These are phyloP conservation scores for Drosophila ogumai DNA, from an alignment of 1,140 invertebrate species.

Conservation along the genomic window DNA sequence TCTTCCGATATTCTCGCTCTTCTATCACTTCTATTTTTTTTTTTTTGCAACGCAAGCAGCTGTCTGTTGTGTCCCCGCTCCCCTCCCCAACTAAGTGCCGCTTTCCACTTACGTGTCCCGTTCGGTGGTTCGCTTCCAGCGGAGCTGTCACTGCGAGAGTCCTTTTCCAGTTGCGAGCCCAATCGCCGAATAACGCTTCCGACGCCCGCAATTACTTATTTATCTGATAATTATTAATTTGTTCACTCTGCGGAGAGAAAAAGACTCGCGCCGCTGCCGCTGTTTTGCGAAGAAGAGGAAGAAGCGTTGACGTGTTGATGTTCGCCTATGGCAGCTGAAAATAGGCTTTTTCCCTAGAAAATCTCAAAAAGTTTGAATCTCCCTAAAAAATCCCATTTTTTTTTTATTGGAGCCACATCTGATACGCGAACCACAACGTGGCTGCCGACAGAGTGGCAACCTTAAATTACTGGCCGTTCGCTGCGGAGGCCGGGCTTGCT, in stretches of 20 bases:
- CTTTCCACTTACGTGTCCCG: slow-evolving; percentile 43
- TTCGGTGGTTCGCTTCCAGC: slow-evolving; percentile 25
- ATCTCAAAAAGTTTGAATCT: too few relatives aligned
- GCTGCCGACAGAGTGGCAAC: too few relatives aligned
- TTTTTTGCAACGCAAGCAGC: slow-evolving; percentile 79
- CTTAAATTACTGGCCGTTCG: too few relatives aligned
- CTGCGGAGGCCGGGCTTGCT: too few relatives aligned
- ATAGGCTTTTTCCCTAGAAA: too few relatives aligned
- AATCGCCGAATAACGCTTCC: neutral
- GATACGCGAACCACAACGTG: too few relatives aligned
- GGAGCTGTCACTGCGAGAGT: slow-evolving; percentile 10
- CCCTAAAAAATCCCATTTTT: too few relatives aligned
- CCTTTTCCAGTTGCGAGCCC: slow-evolving; percentile 1
- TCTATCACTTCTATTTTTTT: slow-evolving; percentile 25
- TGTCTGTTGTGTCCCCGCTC: slow-evolving; percentile 11
- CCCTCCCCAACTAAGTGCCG: slow-evolving; percentile 9
- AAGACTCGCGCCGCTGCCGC: slow-evolving; percentile 23
- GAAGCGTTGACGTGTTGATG: slow-evolving; percentile 77
- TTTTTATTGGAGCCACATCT: too few relatives aligned
- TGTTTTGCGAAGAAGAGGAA: slow-evolving; percentile 54
- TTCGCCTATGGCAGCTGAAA: neutral
- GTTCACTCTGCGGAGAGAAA: slow-evolving; percentile 1
- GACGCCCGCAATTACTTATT: slow-evolving; percentile 5
- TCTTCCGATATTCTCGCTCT: slow-evolving; percentile 26
- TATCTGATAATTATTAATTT: slow-evolving; percentile 26